Conservation (phyloP, 2,888 invertebrate species). For the Altica lythri region DNA sequence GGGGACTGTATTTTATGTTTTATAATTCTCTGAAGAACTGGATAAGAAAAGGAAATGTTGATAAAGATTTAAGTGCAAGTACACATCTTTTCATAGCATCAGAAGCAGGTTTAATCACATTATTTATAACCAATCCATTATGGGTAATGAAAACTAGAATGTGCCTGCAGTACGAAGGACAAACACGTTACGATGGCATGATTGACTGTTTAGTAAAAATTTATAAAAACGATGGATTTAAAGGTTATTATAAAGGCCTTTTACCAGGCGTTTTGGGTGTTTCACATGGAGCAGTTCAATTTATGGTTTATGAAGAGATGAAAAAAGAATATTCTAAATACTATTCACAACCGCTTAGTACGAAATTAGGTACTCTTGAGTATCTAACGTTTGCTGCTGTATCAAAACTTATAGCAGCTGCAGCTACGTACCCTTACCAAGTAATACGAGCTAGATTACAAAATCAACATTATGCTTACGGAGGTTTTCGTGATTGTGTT, state of each 20-base stretch:
- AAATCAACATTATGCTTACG: constrained; percentile 90
- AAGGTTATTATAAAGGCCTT: constrained; percentile 94
- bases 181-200: constrained; percentile 83
- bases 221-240: constrained; percentile 84
- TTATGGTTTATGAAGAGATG: constrained; percentile 98
- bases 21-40: constrained; percentile 92
- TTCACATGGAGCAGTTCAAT: constrained; percentile 97
- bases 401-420: constrained; percentile 92
- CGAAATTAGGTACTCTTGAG: constrained; percentile 87
- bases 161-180: constrained; percentile 88
- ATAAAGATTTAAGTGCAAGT: constrained; percentile 77
- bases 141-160: constrained; percentile 99
- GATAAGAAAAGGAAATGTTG: constrained; percentile 83
- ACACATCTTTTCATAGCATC: constrained; percentile 89
- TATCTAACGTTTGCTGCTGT: constrained; percentile 91
- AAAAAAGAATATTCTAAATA: constrained; percentile 88
- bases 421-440: constrained; percentile 97
- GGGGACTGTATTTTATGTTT: constrained; percentile 98
- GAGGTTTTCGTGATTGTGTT: constrained; percentile 71
- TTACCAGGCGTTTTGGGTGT: constrained; percentile 96
- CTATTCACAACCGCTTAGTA: constrained; percentile 77
- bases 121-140: constrained; percentile 93
- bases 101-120: constrained; percentile 85
- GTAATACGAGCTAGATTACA: constrained; percentile 95
- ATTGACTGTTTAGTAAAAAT: constrained; percentile 88